Evolutionary conservation across 2,888 invertebrate species (phyloP).

Genomic region (Galerucella nymphaeae): DNA sequence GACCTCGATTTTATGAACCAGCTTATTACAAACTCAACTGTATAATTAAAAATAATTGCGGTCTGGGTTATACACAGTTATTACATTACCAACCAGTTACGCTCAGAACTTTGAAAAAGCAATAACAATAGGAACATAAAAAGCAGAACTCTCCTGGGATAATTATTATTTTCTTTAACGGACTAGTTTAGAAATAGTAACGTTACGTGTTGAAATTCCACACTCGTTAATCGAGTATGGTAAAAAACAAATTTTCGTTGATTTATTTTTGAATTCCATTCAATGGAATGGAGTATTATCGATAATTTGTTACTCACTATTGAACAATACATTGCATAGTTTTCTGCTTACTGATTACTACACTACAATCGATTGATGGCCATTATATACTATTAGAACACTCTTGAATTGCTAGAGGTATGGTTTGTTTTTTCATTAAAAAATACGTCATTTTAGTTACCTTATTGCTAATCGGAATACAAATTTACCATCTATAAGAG

Average conservation of each 20-base stretch:
- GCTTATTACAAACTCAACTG: conserved; percentile 24
- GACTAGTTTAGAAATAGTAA: conserved; percentile 1
- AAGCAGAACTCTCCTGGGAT: conserved; percentile 4
- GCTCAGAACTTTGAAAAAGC: conserved; percentile 12
- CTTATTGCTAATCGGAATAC: too few relatives aligned
- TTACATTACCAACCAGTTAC: conserved; percentile 32
- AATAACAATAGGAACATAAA: conserved; percentile 8
- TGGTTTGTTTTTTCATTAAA: too few relatives aligned
- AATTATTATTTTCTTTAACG: neutral
- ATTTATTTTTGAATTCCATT: neutral
- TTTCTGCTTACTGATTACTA: too few relatives aligned
- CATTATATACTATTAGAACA: too few relatives aligned
- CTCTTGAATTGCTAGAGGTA: too few relatives aligned
- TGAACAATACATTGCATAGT: too few relatives aligned
- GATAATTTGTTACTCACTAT: too few relatives aligned
- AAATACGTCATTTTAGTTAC: too few relatives aligned
- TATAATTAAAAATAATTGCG: conserved; percentile 36
- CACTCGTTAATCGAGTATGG: neutral
- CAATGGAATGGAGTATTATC: too few relatives aligned
- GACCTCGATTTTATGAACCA: conserved; percentile 27
- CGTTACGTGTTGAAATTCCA: neutral
- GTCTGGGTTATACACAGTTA: conserved; percentile 28
- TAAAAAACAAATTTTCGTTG: neutral
- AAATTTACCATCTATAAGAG: too few relatives aligned
- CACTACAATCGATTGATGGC: too few relatives aligned